phyloP scores from a whole-genome alignment of 2,888 invertebrate species.

The Pinctada fucata region DNA sequence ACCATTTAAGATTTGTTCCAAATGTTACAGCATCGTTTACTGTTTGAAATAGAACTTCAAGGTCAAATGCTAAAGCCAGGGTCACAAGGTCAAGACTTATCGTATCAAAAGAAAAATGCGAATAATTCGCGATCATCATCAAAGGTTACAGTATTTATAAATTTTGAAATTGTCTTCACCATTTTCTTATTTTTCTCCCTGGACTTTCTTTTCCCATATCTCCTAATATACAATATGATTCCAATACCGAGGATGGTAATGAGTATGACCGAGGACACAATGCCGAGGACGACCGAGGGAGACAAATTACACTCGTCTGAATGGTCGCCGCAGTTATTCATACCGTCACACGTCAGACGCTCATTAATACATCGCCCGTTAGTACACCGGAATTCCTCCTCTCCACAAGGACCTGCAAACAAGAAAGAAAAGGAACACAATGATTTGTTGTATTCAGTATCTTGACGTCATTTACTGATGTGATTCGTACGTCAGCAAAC shows the following conservation, averaged over 20 bases:
- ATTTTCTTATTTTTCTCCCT: neutral
- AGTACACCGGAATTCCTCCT: slow-evolving; percentile 44
- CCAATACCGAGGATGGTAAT: slow-evolving; percentile 27
- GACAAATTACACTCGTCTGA: slow-evolving; percentile 48
- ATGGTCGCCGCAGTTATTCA: slow-evolving; percentile 54
- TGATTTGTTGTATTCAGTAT: neutral
- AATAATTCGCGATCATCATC: no score
- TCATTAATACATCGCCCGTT: slow-evolving; percentile 51
- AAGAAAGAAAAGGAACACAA: neutral
- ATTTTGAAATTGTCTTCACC: no score
- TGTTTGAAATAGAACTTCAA: no score
- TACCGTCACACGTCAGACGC: slow-evolving; percentile 49
- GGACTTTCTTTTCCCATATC: neutral
- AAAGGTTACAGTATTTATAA: no score
- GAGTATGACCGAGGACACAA: slow-evolving; percentile 28
- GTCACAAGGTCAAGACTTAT: no score
- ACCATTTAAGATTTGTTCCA: no score
- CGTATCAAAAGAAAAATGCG: no score
- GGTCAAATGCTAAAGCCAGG: no score
- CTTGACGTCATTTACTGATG: neutral
- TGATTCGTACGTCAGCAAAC: neutral
- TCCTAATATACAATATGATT: slow-evolving; percentile 1
- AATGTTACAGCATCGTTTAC: no score
- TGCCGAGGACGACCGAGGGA: slow-evolving; percentile 26
- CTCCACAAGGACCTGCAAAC: slow-evolving; percentile 16